Conservation (phyloP, 2,888 invertebrate species). For the Cephus pygmeus region DNA sequence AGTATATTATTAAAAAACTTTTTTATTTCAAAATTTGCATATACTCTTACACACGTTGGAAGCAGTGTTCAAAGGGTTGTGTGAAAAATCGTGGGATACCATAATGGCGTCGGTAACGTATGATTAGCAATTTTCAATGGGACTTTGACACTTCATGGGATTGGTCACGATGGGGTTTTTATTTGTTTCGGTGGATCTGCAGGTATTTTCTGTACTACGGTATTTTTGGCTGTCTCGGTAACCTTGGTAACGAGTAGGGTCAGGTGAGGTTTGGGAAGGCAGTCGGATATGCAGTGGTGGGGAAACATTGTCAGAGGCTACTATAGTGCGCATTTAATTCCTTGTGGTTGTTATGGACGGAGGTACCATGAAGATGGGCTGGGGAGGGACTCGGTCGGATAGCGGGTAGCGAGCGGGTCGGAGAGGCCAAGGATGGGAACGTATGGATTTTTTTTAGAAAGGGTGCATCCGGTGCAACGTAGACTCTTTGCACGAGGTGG, state of each 20-base stretch:
- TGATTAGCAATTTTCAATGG: too few relatives aligned
- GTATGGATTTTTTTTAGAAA: neutral
- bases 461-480: neutral
- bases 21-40: too few relatives aligned
- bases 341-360: neutral
- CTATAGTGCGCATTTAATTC: neutral
- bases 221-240: too few relatives aligned
- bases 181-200: too few relatives aligned
- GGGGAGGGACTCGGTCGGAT: neutral
- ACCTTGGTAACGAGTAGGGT: neutral
- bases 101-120: too few relatives aligned
- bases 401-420: neutral
- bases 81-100: too few relatives aligned
- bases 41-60: too few relatives aligned
- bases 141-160: too few relatives aligned
- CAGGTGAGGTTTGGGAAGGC: neutral
- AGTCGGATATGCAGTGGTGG: neutral
- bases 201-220: too few relatives aligned
- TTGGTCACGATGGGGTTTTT: too few relatives aligned
- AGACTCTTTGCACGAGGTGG: conserved; percentile 40
- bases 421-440: neutral
- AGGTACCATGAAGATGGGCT: neutral
- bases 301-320: neutral
- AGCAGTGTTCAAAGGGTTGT: too few relatives aligned
- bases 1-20: too few relatives aligned